Base-by-base conservation (phyloP, 2,888 invertebrate species). In the Megalurothrips usitatus region DNA sequence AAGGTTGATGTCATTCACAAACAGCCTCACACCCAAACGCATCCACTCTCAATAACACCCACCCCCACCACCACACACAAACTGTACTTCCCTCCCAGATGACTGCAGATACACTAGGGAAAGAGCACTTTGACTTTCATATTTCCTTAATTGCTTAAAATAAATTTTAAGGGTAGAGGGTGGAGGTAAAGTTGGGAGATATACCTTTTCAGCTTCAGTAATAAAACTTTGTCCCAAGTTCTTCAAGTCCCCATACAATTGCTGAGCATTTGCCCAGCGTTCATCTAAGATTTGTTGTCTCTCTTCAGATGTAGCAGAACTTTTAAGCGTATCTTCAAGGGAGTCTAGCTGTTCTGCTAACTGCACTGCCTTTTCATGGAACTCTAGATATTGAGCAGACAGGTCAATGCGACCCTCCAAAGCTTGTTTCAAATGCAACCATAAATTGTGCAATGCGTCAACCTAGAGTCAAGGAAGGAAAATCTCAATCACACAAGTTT, bases 341-440 rank as follows among this genome's bases (percentile, higher is more conserved):
- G 89, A 89, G 84, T 93, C 92, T 86, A 94, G 89, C 85, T 92
- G 92, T 82, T 89, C 89, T 82, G 90, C 89, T 80, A 94, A 89
- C 85, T 91, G 90, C 82, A 91, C 90, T 34, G 92, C 92, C 83
- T 91, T 90, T 85, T 91, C 90, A 84, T 93, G 93, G 87, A 94
- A 94, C 84, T 92, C 91, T 78, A 93, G 91, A 85, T 93, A 93
- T 83, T 92, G 87, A 78, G 90, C 90, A 23, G 92, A 90, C 26
- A 94, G 87, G 83, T 92, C 91, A 82, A 94, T 90, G 81, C 95
- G 90, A 82, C 88, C 89, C 82, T 92, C 89, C 10, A 93, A 87
- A 47, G 90, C 86, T 83, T 90, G 90, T 84, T 91, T 91, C 10
- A 92, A 87, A 82, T 90, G 89, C 48, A 90, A 88, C 92, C 92